Conservation (phyloP, 2,888 invertebrate genomes). For the Heliconius erato region DNA sequence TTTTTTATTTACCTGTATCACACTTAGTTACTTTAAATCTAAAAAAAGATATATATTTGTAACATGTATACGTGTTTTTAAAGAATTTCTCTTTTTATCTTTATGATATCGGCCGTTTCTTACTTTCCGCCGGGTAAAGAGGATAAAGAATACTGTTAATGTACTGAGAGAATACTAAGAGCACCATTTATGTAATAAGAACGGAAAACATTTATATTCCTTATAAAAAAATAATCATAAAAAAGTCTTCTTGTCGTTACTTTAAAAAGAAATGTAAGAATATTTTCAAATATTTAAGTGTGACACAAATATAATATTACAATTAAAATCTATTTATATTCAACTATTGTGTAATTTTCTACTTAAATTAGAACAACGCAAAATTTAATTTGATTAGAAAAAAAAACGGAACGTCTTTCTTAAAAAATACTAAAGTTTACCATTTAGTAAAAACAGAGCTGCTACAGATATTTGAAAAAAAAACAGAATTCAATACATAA, state of each 20-base stretch:
- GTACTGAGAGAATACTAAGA: too few relatives aligned
- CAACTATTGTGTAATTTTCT: neutral
- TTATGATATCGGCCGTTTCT: too few relatives aligned
- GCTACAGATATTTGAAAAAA: neutral
- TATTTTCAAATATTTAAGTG: neutral
- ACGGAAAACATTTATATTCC: too few relatives aligned
- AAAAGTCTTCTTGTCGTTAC: too few relatives aligned
- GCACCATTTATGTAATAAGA: too few relatives aligned
- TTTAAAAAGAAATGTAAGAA: neutral
- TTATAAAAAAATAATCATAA: too few relatives aligned
- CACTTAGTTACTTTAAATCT: slow-evolving; percentile 5
- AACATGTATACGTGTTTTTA: neutral
- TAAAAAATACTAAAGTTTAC: too few relatives aligned
- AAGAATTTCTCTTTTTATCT: too few relatives aligned
- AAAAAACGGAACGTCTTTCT: neutral
- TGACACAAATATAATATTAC: slow-evolving; percentile 1
- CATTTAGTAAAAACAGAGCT: neutral
- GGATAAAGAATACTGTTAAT: too few relatives aligned
- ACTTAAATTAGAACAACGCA: neutral
- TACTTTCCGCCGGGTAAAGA: too few relatives aligned
- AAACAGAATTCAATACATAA: slow-evolving; percentile 7
- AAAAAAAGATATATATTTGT: neutral
- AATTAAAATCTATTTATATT: slow-evolving; percentile 9
- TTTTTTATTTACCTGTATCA: slow-evolving; percentile 22
- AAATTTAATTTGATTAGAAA: neutral